A percentile compares a stretch with the other conserved stretches of the same genome.
Evolutionary conservation across 1,140 invertebrate genomes (phyloP).

Genomic region (Hyposmocoma kahamanoa): DNA sequence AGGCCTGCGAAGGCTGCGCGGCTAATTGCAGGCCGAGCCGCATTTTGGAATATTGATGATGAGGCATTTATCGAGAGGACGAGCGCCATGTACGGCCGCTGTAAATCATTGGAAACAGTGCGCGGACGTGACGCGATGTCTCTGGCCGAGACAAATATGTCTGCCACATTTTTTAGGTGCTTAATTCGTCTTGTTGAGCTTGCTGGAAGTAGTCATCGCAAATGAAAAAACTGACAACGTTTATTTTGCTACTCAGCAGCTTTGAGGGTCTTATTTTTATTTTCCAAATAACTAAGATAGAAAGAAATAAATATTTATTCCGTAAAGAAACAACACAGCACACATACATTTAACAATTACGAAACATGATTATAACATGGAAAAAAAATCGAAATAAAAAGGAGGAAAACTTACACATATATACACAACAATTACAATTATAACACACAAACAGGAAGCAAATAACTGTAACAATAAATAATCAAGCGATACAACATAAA

Average conservation of each 20-base stretch:
- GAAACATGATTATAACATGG: too few relatives aligned
- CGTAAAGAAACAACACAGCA: too few relatives aligned
- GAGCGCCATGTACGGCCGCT: constrained; percentile 58
- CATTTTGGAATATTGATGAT: constrained; percentile 73
- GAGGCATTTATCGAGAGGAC: constrained; percentile 68
- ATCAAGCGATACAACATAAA: too few relatives aligned
- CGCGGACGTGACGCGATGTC: constrained; percentile 63
- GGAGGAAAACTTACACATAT: too few relatives aligned
- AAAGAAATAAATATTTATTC: too few relatives aligned
- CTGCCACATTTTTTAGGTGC: constrained; percentile 52
- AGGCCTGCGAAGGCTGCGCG: constrained; percentile 60
- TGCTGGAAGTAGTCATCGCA: constrained; percentile 13
- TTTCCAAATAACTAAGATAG: too few relatives aligned
- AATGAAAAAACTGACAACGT: constrained; percentile 4
- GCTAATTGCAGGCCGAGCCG: constrained; percentile 66
- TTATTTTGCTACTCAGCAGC: neutral
- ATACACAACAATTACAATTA: too few relatives aligned
- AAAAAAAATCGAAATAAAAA: too few relatives aligned
- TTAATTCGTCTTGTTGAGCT: constrained; percentile 48
- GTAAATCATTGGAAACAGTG: constrained; percentile 64
- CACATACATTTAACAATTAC: too few relatives aligned
- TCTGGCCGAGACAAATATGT: constrained; percentile 62
- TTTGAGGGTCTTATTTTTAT: constrained; percentile 5
- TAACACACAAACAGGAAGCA: too few relatives aligned
- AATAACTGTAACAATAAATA: too few relatives aligned